Base-by-base conservation (phyloP, 2,113 vertebrate species). In the Ciconia maguari region DNA sequence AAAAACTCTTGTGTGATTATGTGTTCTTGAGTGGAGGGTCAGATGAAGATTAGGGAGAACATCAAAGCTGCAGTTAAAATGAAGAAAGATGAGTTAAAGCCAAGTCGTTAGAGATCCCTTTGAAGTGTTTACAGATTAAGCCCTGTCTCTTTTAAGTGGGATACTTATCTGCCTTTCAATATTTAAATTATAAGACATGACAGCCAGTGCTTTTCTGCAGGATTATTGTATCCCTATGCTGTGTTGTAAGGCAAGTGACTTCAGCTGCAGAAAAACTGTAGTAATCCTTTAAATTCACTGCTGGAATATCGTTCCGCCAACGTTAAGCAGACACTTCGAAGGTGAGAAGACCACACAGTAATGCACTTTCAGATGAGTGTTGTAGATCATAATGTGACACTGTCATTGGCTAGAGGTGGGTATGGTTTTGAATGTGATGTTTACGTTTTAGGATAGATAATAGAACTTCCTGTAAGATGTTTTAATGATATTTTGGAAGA, bases 101-200 rank as follows among this genome's bases (percentile, higher is more conserved):
- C 75, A 77, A 88, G 82, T 91, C 57, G 79, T 96, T 95, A 94
- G 96, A 88, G 82, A 95, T 86, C 76, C 83, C 89, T 97, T 97
- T 97, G 96, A 97, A 97, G 93, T 95, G 94, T 96, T 96, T 93
- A 85, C 83, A 94, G 87, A 93, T 96, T 93, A 95, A 94, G 34
- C 60, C 41, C 77, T 85, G 74, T 95, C 91, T 94, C 75, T 90
- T 91, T 96, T 92, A 95, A 96, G 91, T 83, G 74, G 68, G 60
- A 89, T 91, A 95, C 86, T 96, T 88, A 93, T 94, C 87, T 89
- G 84, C 80, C 36, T 92, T 95, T 97, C 80, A 94, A 25, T 96
- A 97, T 95, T 96, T 89, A 72, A 95, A 83, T 96, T 93, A 95
- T 94, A 93, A 85, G 81, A 94, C 64, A 30, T 2, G 70, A 93